A percentile compares a stretch with the other conserved stretches of the same genome.
phyloP scores from a whole-genome alignment of 2,113 vertebrate species.

The Thryonomys swinderianus region DNA sequence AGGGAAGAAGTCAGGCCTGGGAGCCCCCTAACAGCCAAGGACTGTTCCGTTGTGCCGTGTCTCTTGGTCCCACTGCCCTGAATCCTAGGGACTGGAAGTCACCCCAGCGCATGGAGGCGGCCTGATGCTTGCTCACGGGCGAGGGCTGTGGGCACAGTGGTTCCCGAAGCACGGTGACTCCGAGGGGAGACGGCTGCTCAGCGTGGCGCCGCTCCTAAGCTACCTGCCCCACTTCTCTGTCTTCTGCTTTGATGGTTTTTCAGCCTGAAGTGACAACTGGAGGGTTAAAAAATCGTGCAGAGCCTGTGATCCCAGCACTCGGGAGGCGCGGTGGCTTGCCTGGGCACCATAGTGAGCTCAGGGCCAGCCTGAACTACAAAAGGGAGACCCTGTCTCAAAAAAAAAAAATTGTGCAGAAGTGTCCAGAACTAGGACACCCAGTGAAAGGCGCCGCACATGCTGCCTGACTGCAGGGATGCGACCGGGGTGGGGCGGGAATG shows the following conservation, averaged over 20 bases:
- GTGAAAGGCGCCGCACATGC: background rate
- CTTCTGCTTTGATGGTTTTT: background rate
- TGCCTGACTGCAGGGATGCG: background rate
- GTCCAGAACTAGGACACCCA: background rate
- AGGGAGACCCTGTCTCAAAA: no score
- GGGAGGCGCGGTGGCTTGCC: no score
- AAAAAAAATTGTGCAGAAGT: background rate
- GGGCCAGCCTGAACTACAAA: no score
- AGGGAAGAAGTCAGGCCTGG: background rate
- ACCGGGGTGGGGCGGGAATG: background rate
- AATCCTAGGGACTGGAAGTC: background rate
- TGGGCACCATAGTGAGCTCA: no score
- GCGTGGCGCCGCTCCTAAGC: background rate
- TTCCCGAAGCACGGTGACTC: background rate
- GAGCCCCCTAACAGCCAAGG: background rate
- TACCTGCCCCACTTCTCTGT: background rate
- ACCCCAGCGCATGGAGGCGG: fast-evolving
- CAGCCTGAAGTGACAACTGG: background rate
- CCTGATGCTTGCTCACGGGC: background rate
- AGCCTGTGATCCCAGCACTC: no score
- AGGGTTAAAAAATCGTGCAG: background rate
- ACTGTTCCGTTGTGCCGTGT: background rate
- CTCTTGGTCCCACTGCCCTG: background rate
- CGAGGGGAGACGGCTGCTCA: background rate
- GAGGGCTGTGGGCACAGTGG: fast-evolving